Conservation (phyloP, 1,140 invertebrate genomes). For the Calliopsis andreniformis region DNA sequence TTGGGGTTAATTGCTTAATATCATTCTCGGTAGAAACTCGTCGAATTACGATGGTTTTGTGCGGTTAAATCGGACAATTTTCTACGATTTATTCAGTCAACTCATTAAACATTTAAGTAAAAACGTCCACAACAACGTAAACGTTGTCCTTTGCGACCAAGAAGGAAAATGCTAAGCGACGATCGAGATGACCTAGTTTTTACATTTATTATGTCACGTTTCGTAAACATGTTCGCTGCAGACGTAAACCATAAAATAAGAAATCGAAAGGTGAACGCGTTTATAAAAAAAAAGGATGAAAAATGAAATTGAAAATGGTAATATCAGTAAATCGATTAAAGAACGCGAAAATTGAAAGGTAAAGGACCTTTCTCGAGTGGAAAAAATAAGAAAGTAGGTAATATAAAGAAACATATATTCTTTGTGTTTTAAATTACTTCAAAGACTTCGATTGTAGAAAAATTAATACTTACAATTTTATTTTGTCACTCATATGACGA, state of each 20-base stretch:
- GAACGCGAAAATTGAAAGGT: too few relatives aligned
- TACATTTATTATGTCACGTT: neutral
- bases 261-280: neutral
- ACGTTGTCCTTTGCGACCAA: neutral
- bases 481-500: too few relatives aligned
- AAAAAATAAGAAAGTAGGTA: too few relatives aligned
- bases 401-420: too few relatives aligned
- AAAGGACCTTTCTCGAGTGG: too few relatives aligned
- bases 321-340: too few relatives aligned
- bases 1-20: neutral
- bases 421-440: too few relatives aligned
- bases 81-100: neutral
- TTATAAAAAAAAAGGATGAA: neutral
- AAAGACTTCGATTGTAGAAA: too few relatives aligned
- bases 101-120: neutral
- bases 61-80: neutral
- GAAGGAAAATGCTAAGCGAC: neutral
- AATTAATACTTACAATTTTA: too few relatives aligned
- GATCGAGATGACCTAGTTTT: neutral
- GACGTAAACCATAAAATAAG: neutral
- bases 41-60: neutral
- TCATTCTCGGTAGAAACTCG: neutral
- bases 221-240: neutral
- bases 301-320: too few relatives aligned
- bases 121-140: neutral